phyloP scores from a whole-genome alignment of 2,113 vertebrate species.

The Vulpes lagopus region DNA sequence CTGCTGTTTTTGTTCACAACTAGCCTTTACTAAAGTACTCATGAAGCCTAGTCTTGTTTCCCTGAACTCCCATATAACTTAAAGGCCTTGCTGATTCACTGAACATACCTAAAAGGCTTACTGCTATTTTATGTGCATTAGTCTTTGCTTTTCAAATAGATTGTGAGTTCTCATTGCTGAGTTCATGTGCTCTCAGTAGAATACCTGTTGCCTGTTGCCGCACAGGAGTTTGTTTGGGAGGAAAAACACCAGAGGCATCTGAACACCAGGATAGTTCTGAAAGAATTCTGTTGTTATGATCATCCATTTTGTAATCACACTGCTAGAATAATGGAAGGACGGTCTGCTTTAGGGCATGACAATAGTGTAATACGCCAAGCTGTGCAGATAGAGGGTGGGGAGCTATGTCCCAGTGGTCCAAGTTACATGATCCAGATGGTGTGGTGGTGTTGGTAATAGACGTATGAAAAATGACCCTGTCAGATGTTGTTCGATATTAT shows the following conservation, averaged over 20 bases:
- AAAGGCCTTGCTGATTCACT: neutral
- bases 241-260: neutral
- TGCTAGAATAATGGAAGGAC: neutral
- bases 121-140: neutral
- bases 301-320: neutral
- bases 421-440: neutral
- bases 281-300: neutral
- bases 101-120: rapidly evolving
- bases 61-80: neutral
- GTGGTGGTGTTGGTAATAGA: neutral
- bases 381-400: neutral
- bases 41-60: neutral
- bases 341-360: neutral
- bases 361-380: neutral
- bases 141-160: neutral
- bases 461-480: constrained; percentile 40
- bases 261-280: neutral
- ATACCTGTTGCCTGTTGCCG: neutral
- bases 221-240: neutral
- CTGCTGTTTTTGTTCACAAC: neutral
- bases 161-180: neutral
- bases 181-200: neutral
- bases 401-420: neutral
- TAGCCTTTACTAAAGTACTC: neutral
- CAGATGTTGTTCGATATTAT: neutral